Base-by-base conservation (phyloP, 2,888 invertebrate genomes). In the Hypercompe scribonia region DNA sequence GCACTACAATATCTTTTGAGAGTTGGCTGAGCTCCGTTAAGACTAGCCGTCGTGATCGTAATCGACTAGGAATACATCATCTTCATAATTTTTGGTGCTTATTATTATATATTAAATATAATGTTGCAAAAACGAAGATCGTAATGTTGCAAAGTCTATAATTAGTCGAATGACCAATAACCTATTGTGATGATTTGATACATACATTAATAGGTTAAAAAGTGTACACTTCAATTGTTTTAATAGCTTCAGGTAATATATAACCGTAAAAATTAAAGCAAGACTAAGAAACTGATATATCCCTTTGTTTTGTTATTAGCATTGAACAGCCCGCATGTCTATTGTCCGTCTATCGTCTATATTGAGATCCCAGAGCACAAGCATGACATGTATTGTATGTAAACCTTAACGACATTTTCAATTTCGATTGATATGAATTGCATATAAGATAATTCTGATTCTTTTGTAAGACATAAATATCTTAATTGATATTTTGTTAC, bases 241-340 rank as follows among this genome's bases (percentile, higher is more conserved):
- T 70, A 66, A 64, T 70, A 69, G 64, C 71, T 31, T 64, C 39
- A 34, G 18, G 67, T 50, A 73, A 73, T 73, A 63, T 39, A 18
- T 36, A 68, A n/a, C 36, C 28, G n/a, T 33, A 74, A 63, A 33
- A 75, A 74, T 77, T 65, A 58, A 74, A 81, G 64, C 63, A 21
- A 34, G 46, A n/a, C 31, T 34, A 33, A 63, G 33, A 39, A 61
- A 61, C 24, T 24, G 46, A 33, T 64, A 58, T 28, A 72, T 68
- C n/a, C 71, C 70, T 71, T 81, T 73, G 73, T 79, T 79, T 69
- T 65, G 70, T 71, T 75, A 70, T 79, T 71, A 73, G 61, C 74
- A 75, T 74, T 71, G 75, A 65, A 50, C 71, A 70, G 65, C 31
- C 18, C 31, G 68, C 39, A 58, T 18, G 50, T 34, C 78, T 72